These are phyloP conservation scores for Cyclophora albipunctata DNA, from an alignment of 2,888 invertebrate species.

Conservation along the genomic window DNA sequence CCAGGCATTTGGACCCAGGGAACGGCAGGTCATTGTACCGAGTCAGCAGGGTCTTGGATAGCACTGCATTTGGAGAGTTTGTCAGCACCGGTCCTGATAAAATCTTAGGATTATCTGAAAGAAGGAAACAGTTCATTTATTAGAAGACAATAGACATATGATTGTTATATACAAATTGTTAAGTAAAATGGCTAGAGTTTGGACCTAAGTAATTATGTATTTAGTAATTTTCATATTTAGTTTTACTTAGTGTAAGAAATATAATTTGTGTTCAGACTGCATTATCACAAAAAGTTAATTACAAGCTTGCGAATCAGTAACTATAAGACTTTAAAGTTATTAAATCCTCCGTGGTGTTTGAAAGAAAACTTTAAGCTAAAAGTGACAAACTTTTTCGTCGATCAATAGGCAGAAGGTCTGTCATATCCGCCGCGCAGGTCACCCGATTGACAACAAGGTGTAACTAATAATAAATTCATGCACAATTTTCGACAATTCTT, in stretches of 20 bases:
- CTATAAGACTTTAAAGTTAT: too few relatives aligned
- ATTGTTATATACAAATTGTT: neutral
- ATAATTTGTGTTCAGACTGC: too few relatives aligned
- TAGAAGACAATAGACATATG: neutral
- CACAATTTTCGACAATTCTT: neutral
- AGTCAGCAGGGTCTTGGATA: constrained; percentile 83
- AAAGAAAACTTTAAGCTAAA: too few relatives aligned
- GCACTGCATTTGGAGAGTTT: constrained; percentile 87
- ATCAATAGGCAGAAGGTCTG: constrained; percentile 21
- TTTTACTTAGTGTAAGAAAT: too few relatives aligned
- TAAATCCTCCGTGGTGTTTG: too few relatives aligned
- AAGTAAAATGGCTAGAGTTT: neutral
- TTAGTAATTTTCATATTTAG: neutral
- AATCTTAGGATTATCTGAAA: constrained; percentile 66
- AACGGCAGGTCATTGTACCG: constrained; percentile 86
- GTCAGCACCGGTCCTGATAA: constrained; percentile 66
- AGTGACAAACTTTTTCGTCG: constrained; percentile 26
- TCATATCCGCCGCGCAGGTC: constrained; percentile 14
- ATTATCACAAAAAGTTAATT: neutral
- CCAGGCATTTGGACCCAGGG: constrained; percentile 85
- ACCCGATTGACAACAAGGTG: constrained; percentile 4
- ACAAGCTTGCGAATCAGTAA: neutral
- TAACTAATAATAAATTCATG: too few relatives aligned
- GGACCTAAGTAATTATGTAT: constrained; percentile 1
- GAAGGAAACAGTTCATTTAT: neutral